A percentile compares a stretch with the other conserved stretches of the same genome.
Conservation (phyloP, 2,797 vertebrate genomes). For the Delichon dasypus region DNA sequence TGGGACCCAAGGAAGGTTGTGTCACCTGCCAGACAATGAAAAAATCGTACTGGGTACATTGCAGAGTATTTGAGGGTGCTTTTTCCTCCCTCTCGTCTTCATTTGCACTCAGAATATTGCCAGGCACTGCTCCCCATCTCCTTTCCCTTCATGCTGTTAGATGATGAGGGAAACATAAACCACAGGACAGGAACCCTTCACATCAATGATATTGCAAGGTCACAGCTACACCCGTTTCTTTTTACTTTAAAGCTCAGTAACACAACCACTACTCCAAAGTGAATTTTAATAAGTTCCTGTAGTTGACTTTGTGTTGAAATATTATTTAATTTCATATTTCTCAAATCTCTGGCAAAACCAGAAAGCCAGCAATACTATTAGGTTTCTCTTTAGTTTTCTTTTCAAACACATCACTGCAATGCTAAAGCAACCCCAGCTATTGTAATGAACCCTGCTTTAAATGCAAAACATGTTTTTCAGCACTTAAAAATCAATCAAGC, state of each 20-base stretch:
- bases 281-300: background rate
- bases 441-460: background rate
- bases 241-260: background rate
- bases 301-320: background rate
- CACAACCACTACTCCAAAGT: background rate
- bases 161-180: background rate
- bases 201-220: background rate
- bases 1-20: no score
- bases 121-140: background rate
- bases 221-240: background rate
- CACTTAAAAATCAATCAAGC: constrained; percentile 31
- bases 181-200: background rate
- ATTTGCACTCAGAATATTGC: background rate
- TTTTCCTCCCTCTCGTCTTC: background rate
- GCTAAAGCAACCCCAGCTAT: background rate
- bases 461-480: constrained; percentile 47
- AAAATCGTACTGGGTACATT: no score
- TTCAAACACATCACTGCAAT: background rate
- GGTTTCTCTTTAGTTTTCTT: constrained; percentile 8
- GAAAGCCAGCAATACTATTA: background rate
- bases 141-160: background rate
- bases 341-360: background rate
- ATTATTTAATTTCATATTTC: background rate
- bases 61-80: background rate
- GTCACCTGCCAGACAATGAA: no score